Percentiles rank a stretch among this genome's conserved stretches.
These are phyloP conservation scores for Apteryx mantelli DNA, from an alignment of 2,113 vertebrate genomes.

Conservation along the genomic window DNA sequence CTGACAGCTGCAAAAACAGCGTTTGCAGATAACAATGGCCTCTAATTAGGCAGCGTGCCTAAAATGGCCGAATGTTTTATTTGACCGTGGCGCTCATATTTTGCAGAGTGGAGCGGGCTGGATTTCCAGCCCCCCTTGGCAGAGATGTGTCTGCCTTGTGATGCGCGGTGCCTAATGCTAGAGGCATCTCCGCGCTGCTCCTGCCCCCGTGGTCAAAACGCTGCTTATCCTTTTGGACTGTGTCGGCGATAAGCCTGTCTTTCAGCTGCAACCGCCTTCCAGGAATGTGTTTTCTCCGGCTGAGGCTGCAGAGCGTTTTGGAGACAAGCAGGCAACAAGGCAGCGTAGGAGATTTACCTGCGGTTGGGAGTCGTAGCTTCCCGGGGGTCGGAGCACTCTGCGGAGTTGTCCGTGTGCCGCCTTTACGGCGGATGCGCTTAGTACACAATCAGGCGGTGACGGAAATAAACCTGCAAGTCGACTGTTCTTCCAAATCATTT, in stretches of 20 bases:
- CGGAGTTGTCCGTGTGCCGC: not conserved
- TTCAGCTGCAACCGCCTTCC: slow-evolving; percentile 32
- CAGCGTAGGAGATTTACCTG: not conserved
- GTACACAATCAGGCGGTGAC: not conserved
- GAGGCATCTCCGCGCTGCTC: not conserved
- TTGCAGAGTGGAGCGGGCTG: not conserved
- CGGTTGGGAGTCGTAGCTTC: not conserved
- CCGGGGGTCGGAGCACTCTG: not conserved
- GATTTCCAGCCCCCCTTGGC: slow-evolving; percentile 26
- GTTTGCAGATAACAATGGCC: slow-evolving; percentile 59
- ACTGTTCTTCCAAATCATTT: slow-evolving; percentile 1
- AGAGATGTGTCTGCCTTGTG: not conserved
- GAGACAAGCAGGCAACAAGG: not conserved
- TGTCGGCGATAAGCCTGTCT: slow-evolving; percentile 33
- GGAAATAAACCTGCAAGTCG: slow-evolving; percentile 4
- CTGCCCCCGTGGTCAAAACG: not conserved
- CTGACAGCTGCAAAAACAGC: slow-evolving; percentile 70
- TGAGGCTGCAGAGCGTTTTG: not conserved
- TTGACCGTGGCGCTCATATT: slow-evolving; percentile 40
- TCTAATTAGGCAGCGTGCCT: slow-evolving; percentile 60
- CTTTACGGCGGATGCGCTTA: not conserved
- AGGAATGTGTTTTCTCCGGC: slow-evolving; percentile 25
- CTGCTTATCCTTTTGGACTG: slow-evolving; percentile 9
- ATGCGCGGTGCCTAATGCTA: not conserved
- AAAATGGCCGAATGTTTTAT: slow-evolving; percentile 50